Base-by-base conservation (phyloP, 2,888 invertebrate species). In the Calephelis perditalis region DNA sequence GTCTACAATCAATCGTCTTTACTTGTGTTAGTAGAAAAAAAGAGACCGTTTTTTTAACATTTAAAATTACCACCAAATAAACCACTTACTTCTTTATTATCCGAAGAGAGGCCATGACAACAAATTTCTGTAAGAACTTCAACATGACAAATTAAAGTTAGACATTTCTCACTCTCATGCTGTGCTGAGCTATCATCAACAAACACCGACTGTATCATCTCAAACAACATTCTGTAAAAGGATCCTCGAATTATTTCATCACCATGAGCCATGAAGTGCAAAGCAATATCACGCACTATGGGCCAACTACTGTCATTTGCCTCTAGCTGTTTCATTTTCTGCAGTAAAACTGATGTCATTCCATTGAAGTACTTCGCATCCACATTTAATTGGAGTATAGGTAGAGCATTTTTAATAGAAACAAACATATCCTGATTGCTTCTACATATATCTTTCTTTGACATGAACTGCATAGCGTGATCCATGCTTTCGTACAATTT, bases 41-140 rank as follows among this genome's bases (percentile, higher is more conserved):
- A 4, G 3, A 26, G 15, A n/a, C 8, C 3, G 40, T 7, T 37
- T 37, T 37, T 37, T 37, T 37, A 37, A 8, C 40, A 40, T 8
- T 40, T 40, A 40, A 3, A 40, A 40, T 36, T 45, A 35, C n/a
- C 54, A 52, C 8, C n/a, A 43, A 57, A 36, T 37, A 35, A 57
- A 59, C n/a, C 49, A 59, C 56, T 61, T 61, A 84, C 89, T 78
- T 82, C 80, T 70, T 77, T 75, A 8, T 68, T 69, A 37, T 72
- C 73, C 0, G 89, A 91, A 9, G 84, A 87, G 10, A 93, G 71
- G 55, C 94, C 95, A 73, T 93, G 92, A 67, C 92, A 91, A 64
- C 93, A 91, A 45, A 95, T 92, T 82, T 95, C 94, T 1, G 89
- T 92, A 58, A 95, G 72, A 58, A 94, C 78, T 54, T 86, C 86